Conservation (phyloP, 2,888 invertebrate genomes). For the Harpalus rubripes region DNA sequence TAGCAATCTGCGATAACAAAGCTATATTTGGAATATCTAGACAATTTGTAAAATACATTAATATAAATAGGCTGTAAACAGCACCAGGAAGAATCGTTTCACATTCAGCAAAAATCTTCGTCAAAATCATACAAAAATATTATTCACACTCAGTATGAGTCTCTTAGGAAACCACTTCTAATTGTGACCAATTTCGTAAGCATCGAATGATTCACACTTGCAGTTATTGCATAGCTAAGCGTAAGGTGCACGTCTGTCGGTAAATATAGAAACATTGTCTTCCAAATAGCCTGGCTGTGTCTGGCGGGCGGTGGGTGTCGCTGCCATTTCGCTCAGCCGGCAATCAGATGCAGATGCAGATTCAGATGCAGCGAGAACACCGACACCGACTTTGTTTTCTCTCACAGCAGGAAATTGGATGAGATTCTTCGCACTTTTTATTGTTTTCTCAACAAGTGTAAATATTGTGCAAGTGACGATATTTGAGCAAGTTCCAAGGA, state of each 20-base stretch:
- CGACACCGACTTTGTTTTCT: background rate
- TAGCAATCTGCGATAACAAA: too few species aligned
- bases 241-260: slow-evolving; percentile 24
- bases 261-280: slow-evolving; percentile 64
- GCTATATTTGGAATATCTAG: too few species aligned
- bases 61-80: too few species aligned
- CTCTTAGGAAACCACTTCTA: too few species aligned
- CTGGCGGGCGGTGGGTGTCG: background rate
- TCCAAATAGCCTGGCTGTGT: slow-evolving; percentile 51
- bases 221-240: too few species aligned
- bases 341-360: background rate
- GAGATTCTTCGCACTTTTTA: slow-evolving; percentile 10
- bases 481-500: background rate
- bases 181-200: too few species aligned
- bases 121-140: too few species aligned
- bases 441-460: background rate
- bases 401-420: background rate
- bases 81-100: too few species aligned
- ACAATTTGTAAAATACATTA: too few species aligned
- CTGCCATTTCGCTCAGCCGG: background rate
- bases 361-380: background rate
- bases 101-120: too few species aligned
- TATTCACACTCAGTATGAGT: too few species aligned
- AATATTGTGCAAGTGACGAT: background rate
- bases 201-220: too few species aligned